These are phyloP conservation scores for Stichopus chloronotus DNA, from an alignment of 35 echinoderm and acorn worm species.

Conservation along the genomic window DNA sequence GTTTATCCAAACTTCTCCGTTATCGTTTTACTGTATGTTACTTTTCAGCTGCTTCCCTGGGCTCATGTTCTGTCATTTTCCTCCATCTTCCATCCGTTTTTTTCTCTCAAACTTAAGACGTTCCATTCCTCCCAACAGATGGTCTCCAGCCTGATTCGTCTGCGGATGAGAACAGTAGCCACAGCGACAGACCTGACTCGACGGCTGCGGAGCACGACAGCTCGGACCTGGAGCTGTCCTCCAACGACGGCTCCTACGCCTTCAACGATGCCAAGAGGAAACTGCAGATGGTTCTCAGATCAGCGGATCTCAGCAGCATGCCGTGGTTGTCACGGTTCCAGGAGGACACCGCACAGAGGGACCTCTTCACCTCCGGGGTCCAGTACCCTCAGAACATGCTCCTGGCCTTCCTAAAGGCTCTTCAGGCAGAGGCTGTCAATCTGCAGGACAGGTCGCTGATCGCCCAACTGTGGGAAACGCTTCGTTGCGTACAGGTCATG, in stretches of 20 bases:
- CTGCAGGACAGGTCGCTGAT: conserved; percentile 87
- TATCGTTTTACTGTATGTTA: too few species aligned
- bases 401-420: conserved; percentile 92
- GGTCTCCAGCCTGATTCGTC: conserved; percentile 72
- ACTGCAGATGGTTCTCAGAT: conserved; percentile 91
- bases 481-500: conserved; percentile 89
- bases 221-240: conserved; percentile 67
- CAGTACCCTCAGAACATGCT: conserved; percentile 90
- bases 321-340: conserved; percentile 66
- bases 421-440: conserved; percentile 88
- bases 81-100: too few species aligned
- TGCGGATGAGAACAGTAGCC: conserved; percentile 76
- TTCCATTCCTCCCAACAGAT: conserved; percentile 14
- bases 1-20: too few species aligned
- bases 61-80: too few species aligned
- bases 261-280: conserved; percentile 96
- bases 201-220: conserved; percentile 42
- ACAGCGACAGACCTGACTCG: conserved; percentile 85
- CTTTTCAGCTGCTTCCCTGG: too few species aligned
- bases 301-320: conserved; percentile 85
- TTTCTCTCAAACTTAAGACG: too few species aligned
- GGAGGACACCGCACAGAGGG: not conserved
- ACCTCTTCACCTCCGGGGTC: conserved; percentile 8
- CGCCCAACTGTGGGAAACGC: conserved; percentile 82
- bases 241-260: conserved; percentile 72